These are phyloP conservation scores for Caradrina kadenii DNA, from an alignment of 2,888 invertebrate species.

Conservation along the genomic window DNA sequence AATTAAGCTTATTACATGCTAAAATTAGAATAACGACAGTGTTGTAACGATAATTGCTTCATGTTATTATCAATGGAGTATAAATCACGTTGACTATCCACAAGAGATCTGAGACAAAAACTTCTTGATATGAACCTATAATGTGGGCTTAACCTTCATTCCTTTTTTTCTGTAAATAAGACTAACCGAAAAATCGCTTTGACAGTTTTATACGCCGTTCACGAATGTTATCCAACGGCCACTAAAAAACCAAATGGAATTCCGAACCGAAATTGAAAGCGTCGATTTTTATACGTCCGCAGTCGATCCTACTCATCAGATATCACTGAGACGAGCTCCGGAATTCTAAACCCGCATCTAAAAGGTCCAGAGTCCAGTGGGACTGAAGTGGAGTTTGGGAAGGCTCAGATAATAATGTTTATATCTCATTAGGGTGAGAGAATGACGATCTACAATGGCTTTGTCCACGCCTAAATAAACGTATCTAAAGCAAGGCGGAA, in stretches of 20 bases:
- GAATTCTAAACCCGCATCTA: constrained; percentile 55
- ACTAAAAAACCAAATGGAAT: constrained; percentile 61
- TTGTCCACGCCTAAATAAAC: constrained; percentile 56
- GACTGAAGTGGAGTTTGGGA: constrained; percentile 44
- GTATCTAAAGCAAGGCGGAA: constrained; percentile 41
- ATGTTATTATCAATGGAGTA: no score
- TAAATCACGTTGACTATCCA: no score
- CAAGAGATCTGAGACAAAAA: no score
- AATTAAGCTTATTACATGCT: no score
- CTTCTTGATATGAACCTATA: neutral
- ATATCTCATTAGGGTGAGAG: constrained; percentile 58
- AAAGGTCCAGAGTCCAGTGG: constrained; percentile 38
- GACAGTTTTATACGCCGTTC: constrained; percentile 51
- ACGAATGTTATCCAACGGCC: constrained; percentile 54
- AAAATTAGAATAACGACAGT: no score
- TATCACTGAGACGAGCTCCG: constrained; percentile 50
- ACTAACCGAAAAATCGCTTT: constrained; percentile 42
- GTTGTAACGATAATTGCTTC: no score
- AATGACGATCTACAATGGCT: constrained; percentile 44
- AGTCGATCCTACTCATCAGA: constrained; percentile 60
- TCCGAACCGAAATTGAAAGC: constrained; percentile 57
- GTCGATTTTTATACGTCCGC: constrained; percentile 56
- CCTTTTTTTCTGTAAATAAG: constrained; percentile 27
- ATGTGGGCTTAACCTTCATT: neutral
- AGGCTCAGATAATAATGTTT: constrained; percentile 59